Evolutionary conservation across 2,888 invertebrate species (phyloP).

Genomic region (Eupelmus urozonus): DNA sequence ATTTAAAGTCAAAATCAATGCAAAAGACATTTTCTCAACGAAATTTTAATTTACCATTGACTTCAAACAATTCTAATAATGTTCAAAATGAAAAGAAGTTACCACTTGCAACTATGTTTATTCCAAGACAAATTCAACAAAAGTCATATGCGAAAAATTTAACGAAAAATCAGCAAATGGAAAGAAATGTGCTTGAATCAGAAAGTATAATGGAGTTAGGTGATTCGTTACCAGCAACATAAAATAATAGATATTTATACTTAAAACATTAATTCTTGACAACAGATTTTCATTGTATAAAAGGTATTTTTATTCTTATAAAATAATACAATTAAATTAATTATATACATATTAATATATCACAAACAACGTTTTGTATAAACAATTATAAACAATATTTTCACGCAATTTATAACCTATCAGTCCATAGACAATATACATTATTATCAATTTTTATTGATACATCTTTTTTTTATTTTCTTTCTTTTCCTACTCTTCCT

Average conservation of each 20-base stretch:
- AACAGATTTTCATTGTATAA: slow-evolving; percentile 18
- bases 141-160: slow-evolving; percentile 67
- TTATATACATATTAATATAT: slow-evolving; percentile 44
- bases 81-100: slow-evolving; percentile 1
- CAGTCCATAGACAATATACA: neutral
- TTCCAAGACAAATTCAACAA: slow-evolving; percentile 71
- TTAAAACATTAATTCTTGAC: neutral
- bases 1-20: slow-evolving; percentile 68
- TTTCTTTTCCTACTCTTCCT: too few relatives aligned
- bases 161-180: slow-evolving; percentile 65
- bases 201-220: slow-evolving; percentile 77
- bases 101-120: slow-evolving; percentile 62
- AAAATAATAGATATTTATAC: slow-evolving; percentile 24
- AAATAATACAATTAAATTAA: slow-evolving; percentile 24
- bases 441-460: slow-evolving; percentile 19
- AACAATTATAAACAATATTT: too few relatives aligned
- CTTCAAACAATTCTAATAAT: neutral
- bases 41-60: slow-evolving; percentile 28
- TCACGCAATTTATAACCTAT: slow-evolving; percentile 22
- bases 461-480: neutral
- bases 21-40: slow-evolving; percentile 65
- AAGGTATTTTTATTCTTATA: slow-evolving; percentile 13
- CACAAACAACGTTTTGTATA: slow-evolving; percentile 17
- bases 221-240: slow-evolving; percentile 76
- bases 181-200: slow-evolving; percentile 67